Percentiles rank a stretch among this genome's conserved stretches.
Conservation (phyloP, 1,140 invertebrate species). For the Pseudomyrmex flavicornis region DNA sequence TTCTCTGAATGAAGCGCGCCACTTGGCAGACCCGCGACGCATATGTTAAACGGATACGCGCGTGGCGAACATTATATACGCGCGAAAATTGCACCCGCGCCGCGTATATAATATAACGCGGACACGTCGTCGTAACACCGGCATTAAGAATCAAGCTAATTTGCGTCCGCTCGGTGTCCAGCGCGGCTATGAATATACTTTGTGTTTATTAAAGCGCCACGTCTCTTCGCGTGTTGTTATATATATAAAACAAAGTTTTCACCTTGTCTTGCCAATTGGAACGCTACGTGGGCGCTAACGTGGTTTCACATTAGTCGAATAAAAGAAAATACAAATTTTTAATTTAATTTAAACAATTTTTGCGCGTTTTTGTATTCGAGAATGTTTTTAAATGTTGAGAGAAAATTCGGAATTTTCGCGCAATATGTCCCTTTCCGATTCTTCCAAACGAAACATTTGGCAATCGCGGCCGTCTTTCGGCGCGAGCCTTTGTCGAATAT, state of each 20-base stretch:
- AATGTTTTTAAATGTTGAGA: too few species aligned
- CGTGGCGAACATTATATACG: constrained; percentile 27
- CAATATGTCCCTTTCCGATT: constrained; percentile 41
- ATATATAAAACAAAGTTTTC: neutral
- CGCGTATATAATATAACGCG: constrained; percentile 29
- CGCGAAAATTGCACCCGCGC: neutral
- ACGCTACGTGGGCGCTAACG: too few species aligned
- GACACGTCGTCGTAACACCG: constrained; percentile 20
- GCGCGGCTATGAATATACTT: constrained; percentile 13
- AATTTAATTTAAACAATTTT: too few species aligned
- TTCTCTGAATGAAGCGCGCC: constrained; percentile 64
- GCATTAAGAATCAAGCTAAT: constrained; percentile 44
- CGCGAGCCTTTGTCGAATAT: neutral
- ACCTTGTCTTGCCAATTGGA: neutral
- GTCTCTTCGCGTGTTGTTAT: neutral
- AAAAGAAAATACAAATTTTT: too few species aligned
- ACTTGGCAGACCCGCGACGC: constrained; percentile 53
- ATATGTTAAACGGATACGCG: constrained; percentile 17
- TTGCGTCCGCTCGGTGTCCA: neutral
- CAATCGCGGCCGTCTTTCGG: constrained; percentile 23
- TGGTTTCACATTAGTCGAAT: too few species aligned
- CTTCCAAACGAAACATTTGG: constrained; percentile 22
- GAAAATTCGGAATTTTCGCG: too few species aligned
- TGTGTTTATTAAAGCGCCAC: neutral
- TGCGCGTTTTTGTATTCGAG: too few species aligned